phyloP scores from a whole-genome alignment of 1,140 invertebrate genomes.

The Drosophila pandora region DNA sequence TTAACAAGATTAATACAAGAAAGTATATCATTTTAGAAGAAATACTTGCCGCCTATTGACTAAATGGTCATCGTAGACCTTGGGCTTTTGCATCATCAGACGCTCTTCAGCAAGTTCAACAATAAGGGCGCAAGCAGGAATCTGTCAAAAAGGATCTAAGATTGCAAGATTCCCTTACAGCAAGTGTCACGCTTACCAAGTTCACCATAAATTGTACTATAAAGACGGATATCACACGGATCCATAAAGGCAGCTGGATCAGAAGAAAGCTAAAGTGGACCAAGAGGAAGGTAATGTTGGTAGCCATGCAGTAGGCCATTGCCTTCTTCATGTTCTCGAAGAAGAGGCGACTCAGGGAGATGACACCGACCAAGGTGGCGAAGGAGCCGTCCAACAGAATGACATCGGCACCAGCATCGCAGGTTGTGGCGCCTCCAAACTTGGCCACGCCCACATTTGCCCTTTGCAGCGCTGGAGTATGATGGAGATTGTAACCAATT shows the following conservation, averaged over 20 bases:
- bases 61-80: conserved; percentile 42
- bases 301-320: conserved; percentile 33
- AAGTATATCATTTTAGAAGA: too few relatives aligned
- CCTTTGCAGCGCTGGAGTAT: conserved; percentile 23
- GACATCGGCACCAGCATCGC: conserved; percentile 43
- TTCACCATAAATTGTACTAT: conserved; percentile 30
- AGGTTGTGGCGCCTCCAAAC: conserved; percentile 17
- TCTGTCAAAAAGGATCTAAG: conserved; percentile 6
- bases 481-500: conserved; percentile 32
- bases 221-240: conserved; percentile 20
- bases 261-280: conserved; percentile 1
- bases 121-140: conserved; percentile 40
- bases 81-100: conserved; percentile 50
- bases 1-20: background rate
- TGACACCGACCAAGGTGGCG: conserved; percentile 25
- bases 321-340: conserved; percentile 62
- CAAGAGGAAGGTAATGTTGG: conserved; percentile 20
- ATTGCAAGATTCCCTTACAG: too few relatives aligned
- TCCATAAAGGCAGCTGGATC: conserved; percentile 30
- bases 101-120: conserved; percentile 38
- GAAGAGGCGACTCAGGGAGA: conserved; percentile 44
- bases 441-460: conserved; percentile 47
- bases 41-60: conserved; percentile 43
- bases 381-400: conserved; percentile 44
- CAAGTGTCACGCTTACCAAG: conserved; percentile 32